phyloP scores from a whole-genome alignment of 2,113 vertebrate genomes.

The Saccopteryx bilineata region DNA sequence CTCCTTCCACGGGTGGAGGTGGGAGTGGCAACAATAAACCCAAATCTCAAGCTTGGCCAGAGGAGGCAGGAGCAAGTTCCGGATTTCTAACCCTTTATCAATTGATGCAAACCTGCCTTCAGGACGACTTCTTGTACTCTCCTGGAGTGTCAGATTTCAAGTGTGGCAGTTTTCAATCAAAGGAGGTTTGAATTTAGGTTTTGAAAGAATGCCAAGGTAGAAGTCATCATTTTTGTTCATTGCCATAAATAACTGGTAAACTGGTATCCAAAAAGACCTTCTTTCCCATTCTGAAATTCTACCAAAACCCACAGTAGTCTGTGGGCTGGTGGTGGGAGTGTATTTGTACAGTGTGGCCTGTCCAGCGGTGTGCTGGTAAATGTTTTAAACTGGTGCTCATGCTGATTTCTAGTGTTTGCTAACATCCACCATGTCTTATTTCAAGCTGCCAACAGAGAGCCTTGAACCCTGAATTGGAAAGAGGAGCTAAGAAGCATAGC shows the following conservation, averaged over 20 bases:
- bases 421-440: background rate
- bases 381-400: background rate
- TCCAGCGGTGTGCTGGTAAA: background rate
- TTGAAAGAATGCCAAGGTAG: slow-evolving; percentile 32
- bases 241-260: slow-evolving; percentile 11
- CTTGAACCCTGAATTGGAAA: background rate
- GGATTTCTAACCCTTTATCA: background rate
- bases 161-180: background rate
- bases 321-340: background rate
- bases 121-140: background rate
- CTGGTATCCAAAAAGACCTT: background rate
- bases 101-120: background rate
- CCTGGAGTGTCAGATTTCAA: background rate
- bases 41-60: background rate
- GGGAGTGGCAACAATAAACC: background rate
- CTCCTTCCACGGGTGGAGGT: background rate
- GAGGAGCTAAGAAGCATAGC: background rate
- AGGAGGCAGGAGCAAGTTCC: background rate
- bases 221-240: slow-evolving; percentile 46
- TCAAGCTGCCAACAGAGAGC: background rate
- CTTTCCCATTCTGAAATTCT: slow-evolving; percentile 5
- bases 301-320: background rate
- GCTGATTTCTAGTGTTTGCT: background rate
- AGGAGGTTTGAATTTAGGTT: slow-evolving; percentile 20
- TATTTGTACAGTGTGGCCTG: background rate